Percentiles rank a stretch among this genome's conserved stretches.
These are phyloP conservation scores for Papilio glaucus DNA, from an alignment of 1,140 invertebrate genomes.

Conservation along the genomic window DNA sequence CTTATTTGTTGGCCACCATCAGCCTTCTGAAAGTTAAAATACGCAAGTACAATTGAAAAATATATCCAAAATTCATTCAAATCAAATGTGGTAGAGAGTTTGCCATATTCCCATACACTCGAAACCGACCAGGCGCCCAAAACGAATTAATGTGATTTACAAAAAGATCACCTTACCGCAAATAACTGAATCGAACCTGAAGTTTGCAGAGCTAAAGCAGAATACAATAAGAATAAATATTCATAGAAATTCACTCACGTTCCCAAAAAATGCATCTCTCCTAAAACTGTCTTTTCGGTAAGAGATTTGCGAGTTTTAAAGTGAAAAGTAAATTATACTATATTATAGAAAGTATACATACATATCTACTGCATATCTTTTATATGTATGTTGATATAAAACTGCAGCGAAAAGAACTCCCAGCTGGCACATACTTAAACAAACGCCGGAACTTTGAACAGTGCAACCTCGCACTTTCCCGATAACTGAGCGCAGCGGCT, in stretches of 20 bases:
- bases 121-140: neutral
- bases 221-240: conserved; percentile 12
- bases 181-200: no score
- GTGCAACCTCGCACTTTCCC: conserved; percentile 12
- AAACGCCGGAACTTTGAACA: conserved; percentile 21
- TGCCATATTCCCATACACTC: neutral
- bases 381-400: neutral
- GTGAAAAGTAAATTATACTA: neutral
- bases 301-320: neutral
- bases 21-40: no score
- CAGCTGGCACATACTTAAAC: conserved; percentile 21
- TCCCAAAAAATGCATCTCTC: neutral
- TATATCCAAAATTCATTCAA: no score
- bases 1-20: no score
- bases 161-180: neutral
- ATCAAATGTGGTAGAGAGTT: no score
- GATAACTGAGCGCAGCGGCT: conserved; percentile 7
- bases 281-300: neutral
- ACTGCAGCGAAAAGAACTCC: neutral
- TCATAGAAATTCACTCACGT: neutral
- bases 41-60: no score
- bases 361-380: neutral
- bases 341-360: neutral
- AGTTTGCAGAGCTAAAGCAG: neutral
- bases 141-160: neutral